Evolutionary conservation across 92 coral and sea anemone genomes (phyloP).

Genomic region (Zoanthus sansibaricus): DNA sequence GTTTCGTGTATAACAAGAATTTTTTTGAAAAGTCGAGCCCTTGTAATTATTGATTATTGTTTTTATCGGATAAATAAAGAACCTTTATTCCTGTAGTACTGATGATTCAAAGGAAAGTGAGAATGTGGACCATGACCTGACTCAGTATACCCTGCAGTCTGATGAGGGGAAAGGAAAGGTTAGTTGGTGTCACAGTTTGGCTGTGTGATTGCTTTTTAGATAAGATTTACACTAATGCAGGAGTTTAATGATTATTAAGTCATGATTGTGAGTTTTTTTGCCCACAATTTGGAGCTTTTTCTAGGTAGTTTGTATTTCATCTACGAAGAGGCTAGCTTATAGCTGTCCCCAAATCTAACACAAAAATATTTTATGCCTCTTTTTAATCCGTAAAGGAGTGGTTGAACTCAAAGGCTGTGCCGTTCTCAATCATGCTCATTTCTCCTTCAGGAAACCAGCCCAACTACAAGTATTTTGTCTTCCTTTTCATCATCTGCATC

Average conservation of each 20-base stretch:
- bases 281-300: no score
- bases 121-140: conserved; percentile 59
- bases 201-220: neutral
- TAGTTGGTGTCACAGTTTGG: neutral
- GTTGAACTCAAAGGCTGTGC: neutral
- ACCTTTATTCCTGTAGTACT: neutral
- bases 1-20: no score
- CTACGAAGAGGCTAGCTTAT: no score
- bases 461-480: conserved; percentile 69
- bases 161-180: conserved; percentile 69
- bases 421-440: neutral
- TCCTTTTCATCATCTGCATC: conserved; percentile 69
- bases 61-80: no score
- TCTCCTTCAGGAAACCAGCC: conserved; percentile 9
- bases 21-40: no score
- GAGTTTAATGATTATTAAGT: no score
- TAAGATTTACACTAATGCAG: no score
- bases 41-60: no score
- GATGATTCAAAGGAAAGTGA: conserved; percentile 23
- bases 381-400: neutral
- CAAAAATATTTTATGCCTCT: no score
- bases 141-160: conserved; percentile 80
- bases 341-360: no score
- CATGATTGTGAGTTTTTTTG: no score
- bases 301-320: no score